Evolutionary conservation across 2,113 vertebrate genomes (phyloP).

Genomic region (Tor tambroides): DNA sequence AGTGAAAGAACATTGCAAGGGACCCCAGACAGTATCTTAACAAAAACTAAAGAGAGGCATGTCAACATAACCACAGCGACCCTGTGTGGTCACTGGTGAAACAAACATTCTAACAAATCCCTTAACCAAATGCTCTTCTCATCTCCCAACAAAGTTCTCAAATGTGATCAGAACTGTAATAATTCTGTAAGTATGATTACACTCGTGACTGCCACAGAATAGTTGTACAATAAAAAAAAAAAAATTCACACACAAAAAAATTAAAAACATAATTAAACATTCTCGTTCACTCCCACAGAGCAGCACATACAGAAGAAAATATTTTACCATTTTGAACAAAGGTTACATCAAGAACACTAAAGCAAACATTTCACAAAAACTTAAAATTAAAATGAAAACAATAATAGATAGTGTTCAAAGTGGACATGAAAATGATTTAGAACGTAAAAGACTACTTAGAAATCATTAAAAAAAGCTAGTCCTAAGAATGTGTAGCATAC

Average conservation of each 20-base stretch:
- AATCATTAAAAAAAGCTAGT: no score
- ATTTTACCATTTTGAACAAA: background rate
- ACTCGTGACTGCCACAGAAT: background rate
- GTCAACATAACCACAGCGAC: background rate
- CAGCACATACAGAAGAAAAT: background rate
- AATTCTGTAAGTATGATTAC: no score
- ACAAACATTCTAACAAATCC: background rate
- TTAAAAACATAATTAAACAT: no score
- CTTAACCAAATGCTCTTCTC: background rate
- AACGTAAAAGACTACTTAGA: no score
- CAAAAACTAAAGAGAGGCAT: background rate
- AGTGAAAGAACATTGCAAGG: background rate
- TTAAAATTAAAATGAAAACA: background rate
- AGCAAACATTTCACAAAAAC: no score
- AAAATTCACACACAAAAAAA: no score
- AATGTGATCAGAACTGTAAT: background rate
- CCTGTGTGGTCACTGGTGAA: background rate
- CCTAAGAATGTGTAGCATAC: no score
- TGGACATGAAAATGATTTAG: no score
- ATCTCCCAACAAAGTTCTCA: background rate
- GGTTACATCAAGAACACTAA: no score
- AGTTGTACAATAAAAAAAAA: no score
- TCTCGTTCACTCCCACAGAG: background rate
- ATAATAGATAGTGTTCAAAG: background rate
- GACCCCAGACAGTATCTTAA: background rate